Percentiles rank a stretch among this genome's conserved stretches.
Evolutionary conservation across 2,113 vertebrate genomes (phyloP).

Genomic region (Halichoeres trimaculatus): DNA sequence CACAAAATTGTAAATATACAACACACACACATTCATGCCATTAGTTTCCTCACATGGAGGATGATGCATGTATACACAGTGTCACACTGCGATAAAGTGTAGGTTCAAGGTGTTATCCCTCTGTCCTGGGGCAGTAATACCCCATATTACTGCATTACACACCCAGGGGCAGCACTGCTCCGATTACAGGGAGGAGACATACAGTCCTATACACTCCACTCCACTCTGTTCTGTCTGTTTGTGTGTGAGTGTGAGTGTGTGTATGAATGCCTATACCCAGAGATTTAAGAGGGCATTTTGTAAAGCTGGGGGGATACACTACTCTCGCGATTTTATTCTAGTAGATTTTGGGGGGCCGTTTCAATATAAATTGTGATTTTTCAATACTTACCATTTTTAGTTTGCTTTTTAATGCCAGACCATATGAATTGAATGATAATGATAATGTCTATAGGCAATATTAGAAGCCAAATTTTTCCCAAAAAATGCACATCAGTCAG

Average conservation of each 20-base stretch:
- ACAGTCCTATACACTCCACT: conserved; percentile 60
- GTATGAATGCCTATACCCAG: background rate
- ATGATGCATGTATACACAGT: conserved; percentile 36
- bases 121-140: conserved; percentile 77
- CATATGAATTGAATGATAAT: too few species aligned
- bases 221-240: conserved; percentile 13
- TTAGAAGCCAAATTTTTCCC: too few species aligned
- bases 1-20: background rate
- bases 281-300: conserved; percentile 11
- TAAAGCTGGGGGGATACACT: too few species aligned
- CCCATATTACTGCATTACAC: conserved; percentile 83
- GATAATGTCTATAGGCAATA: too few species aligned
- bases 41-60: background rate
- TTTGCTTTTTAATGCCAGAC: too few species aligned
- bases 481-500: too few species aligned
- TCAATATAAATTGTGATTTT: too few species aligned
- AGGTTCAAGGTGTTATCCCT: conserved; percentile 73
- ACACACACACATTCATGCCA: background rate
- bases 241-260: background rate
- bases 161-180: conserved; percentile 68
- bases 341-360: too few species aligned
- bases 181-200: conserved; percentile 74
- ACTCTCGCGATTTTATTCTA: too few species aligned
- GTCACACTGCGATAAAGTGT: conserved; percentile 79
- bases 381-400: too few species aligned